These are phyloP conservation scores for Apodemia duryi DNA, from an alignment of 2,888 invertebrate species.

Conservation along the genomic window DNA sequence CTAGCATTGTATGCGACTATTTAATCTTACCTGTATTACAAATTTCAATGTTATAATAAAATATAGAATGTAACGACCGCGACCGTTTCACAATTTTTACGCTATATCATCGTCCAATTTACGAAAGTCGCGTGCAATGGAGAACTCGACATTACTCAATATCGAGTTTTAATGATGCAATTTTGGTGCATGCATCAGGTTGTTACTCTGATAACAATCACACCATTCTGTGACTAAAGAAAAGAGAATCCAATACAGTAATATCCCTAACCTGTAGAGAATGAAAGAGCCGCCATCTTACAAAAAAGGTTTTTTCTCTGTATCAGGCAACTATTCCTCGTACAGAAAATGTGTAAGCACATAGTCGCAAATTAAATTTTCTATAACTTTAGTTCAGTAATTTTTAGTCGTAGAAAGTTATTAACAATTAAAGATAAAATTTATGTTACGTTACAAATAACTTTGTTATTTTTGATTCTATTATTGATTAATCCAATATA, in stretches of 20 bases:
- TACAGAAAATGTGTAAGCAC: too few relatives aligned
- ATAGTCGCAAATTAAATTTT: too few relatives aligned
- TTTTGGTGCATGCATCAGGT: conserved; percentile 8
- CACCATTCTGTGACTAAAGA: neutral
- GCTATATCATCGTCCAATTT: conserved; percentile 59
- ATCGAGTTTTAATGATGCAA: conserved; percentile 13
- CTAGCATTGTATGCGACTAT: neutral
- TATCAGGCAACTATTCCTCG: too few relatives aligned
- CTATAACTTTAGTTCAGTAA: too few relatives aligned
- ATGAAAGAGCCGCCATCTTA: too few relatives aligned
- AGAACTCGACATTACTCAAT: conserved; percentile 14
- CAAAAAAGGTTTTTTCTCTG: too few relatives aligned
- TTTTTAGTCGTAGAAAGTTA: too few relatives aligned
- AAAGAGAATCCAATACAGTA: neutral
- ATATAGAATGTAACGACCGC: conserved; percentile 41
- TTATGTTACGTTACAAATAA: too few relatives aligned
- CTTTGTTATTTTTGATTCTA: too few relatives aligned
- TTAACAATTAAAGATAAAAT: too few relatives aligned
- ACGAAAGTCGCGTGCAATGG: conserved; percentile 46
- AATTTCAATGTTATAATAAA: conserved; percentile 10
- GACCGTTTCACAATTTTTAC: conserved; percentile 61
- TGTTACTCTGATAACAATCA: conserved; percentile 5
- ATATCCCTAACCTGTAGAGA: too few relatives aligned
- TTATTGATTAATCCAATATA: too few relatives aligned
- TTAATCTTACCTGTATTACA: neutral